Evolutionary conservation across 2,888 invertebrate genomes (phyloP), one percentile per base, ranked within the genome.

Genomic region (Busseola fusca): DNA sequence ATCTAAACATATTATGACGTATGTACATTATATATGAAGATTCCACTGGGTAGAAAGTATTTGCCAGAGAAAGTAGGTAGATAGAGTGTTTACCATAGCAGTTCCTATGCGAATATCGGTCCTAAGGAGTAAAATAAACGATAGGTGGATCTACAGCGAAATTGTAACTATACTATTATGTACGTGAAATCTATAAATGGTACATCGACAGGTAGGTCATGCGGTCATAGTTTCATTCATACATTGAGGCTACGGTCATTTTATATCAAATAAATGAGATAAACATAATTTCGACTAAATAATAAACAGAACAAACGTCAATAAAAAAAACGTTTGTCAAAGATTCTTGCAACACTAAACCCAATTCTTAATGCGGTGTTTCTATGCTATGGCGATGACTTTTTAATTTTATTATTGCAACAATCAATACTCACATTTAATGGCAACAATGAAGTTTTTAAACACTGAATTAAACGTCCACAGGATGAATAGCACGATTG

Each of bases 321-420:
- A 70, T 76, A 70, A 56, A 56, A 62, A 25, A 30, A 48, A 63
- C n/a, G 30, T 65, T 75, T 84, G 64, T 76, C 82, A 84, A 84
- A 82, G 84, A 86, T 84, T 93, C 91, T 95, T 95, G 95, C 95
- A 94, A 95, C 95, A 94, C 94, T 84, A 88, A 57, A 34, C 77
- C 52, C 71, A 85, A 85, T 86, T 84, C 77, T 56, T 75, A 69
- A 48, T 80, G 87, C 87, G 89, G 94, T 93, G 94, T 95, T 94
- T 94, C 94, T 95, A 94, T 91, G 85, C 84, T 88, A 87, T 85
- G 83, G 85, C 86, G 80, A 86, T 86, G 88, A 91, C 89, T 93
- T 93, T 91, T 82, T 84, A 81, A 85, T 86, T 91, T 91, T 87
- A 89, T 89, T 90, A 92, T 94, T 94, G 95, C 95, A 95, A 95